Conservation (phyloP, 2,797 vertebrate genomes). For the Malacoraja senta region DNA sequence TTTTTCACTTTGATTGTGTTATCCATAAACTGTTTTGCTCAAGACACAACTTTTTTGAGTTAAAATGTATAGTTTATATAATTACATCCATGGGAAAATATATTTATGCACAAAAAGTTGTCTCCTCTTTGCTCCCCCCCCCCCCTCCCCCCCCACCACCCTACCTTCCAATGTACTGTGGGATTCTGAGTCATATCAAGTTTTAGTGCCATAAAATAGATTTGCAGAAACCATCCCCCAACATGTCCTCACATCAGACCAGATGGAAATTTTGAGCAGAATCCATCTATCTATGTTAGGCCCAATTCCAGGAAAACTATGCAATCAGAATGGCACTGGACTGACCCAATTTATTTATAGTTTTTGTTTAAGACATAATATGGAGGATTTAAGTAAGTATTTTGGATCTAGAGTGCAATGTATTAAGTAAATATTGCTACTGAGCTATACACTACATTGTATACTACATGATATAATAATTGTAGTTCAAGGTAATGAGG, state of each 20-base stretch:
- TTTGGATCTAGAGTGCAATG: too few species aligned
- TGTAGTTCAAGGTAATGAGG: too few species aligned
- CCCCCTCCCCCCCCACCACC: neutral
- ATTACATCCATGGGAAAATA: conserved; percentile 17
- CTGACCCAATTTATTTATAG: neutral
- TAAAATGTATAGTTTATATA: conserved; percentile 5
- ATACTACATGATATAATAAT: too few species aligned
- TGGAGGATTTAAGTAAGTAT: neutral
- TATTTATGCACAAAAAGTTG: conserved; percentile 24
- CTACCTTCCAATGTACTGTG: neutral
- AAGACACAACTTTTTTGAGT: conserved; percentile 25
- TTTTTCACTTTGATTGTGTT: conserved; percentile 24
- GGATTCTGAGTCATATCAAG: conserved; percentile 19
- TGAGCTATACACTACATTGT: too few species aligned
- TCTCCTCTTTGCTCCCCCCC: neutral
- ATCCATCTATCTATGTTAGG: neutral
- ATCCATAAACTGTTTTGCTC: conserved; percentile 2
- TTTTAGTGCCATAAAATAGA: too few species aligned
- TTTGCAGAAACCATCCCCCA: neutral
- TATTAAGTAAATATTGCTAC: too few species aligned
- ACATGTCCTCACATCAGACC: neutral
- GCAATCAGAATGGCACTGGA: neutral
- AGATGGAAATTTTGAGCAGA: conserved; percentile 1
- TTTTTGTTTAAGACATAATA: neutral
- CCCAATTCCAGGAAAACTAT: neutral